phyloP scores from a whole-genome alignment of 1,140 invertebrate genomes.

The Papilio glaucus region DNA sequence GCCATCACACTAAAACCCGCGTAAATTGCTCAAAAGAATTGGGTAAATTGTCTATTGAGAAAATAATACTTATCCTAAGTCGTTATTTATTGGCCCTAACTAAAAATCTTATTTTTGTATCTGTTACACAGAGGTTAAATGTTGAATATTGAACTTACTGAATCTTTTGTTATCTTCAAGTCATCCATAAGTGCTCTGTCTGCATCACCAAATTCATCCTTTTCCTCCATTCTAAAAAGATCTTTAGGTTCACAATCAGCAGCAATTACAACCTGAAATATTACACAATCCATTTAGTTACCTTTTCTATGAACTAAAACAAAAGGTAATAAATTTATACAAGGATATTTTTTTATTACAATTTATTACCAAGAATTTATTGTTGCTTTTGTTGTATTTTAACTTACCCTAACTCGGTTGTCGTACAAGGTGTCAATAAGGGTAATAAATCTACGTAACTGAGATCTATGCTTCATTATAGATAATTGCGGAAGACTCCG shows the following conservation, averaged over 20 bases:
- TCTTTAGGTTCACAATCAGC: constrained; percentile 89
- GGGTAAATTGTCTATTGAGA: too few species aligned
- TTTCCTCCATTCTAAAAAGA: constrained; percentile 88
- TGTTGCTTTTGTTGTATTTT: constrained; percentile 11
- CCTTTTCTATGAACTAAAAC: neutral
- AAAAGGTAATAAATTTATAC: neutral
- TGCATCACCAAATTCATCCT: constrained; percentile 86
- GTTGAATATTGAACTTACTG: constrained; percentile 53
- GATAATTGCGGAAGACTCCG: constrained; percentile 93
- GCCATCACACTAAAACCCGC: too few species aligned
- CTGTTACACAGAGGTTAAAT: neutral
- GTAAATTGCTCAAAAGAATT: too few species aligned
- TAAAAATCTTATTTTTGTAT: too few species aligned
- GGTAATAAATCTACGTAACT: constrained; percentile 97
- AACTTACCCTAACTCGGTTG: constrained; percentile 89
- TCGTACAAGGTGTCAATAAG: constrained; percentile 99
- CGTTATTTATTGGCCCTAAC: too few species aligned
- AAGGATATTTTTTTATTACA: neutral
- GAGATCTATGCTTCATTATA: constrained; percentile 90
- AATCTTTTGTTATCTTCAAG: constrained; percentile 88
- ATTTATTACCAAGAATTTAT: constrained; percentile 12
- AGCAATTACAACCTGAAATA: constrained; percentile 89
- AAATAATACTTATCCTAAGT: too few species aligned
- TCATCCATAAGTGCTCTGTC: constrained; percentile 97
- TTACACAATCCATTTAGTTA: constrained; percentile 22